Percentiles rank a stretch among this genome's conserved stretches.
phyloP scores from a whole-genome alignment of 1,140 invertebrate genomes.

The Apis cerana region DNA sequence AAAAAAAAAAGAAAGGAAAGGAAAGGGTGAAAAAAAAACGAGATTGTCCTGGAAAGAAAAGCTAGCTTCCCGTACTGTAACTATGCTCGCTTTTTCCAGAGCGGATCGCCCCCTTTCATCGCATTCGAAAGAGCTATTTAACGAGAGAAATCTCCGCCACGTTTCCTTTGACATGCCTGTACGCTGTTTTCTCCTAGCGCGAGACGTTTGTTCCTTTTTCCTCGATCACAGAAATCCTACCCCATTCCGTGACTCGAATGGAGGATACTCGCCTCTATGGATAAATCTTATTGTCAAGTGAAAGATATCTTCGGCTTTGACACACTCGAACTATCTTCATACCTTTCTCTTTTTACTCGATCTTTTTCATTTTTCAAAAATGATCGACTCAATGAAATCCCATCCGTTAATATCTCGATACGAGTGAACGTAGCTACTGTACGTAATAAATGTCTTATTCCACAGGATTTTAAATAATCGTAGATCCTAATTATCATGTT shows the following conservation, averaged over 20 bases:
- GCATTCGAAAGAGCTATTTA: conserved; percentile 54
- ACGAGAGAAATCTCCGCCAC: conserved; percentile 51
- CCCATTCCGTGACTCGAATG: not conserved
- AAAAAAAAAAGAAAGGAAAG: no score
- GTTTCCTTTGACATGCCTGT: conserved; percentile 51
- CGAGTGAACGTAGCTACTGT: no score
- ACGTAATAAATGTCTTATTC: no score
- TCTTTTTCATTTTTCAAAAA: not conserved
- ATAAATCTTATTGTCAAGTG: conserved; percentile 3
- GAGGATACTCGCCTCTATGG: not conserved
- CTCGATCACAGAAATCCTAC: conserved; percentile 5
- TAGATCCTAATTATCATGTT: no score
- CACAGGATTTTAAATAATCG: no score
- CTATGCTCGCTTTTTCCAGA: conserved; percentile 51
- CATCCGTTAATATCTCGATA: not conserved
- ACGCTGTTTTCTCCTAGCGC: not conserved
- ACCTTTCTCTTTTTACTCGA: not conserved
- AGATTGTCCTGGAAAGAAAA: conserved; percentile 48
- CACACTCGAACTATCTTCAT: no score
- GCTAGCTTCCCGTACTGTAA: conserved; percentile 40
- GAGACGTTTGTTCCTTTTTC: not conserved
- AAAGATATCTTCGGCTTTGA: not conserved
- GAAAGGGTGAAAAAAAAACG: not conserved
- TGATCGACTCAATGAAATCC: not conserved
- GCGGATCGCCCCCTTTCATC: conserved; percentile 25